These are phyloP conservation scores for Periparus ater DNA, from an alignment of 2,797 vertebrate genomes.

Conservation along the genomic window DNA sequence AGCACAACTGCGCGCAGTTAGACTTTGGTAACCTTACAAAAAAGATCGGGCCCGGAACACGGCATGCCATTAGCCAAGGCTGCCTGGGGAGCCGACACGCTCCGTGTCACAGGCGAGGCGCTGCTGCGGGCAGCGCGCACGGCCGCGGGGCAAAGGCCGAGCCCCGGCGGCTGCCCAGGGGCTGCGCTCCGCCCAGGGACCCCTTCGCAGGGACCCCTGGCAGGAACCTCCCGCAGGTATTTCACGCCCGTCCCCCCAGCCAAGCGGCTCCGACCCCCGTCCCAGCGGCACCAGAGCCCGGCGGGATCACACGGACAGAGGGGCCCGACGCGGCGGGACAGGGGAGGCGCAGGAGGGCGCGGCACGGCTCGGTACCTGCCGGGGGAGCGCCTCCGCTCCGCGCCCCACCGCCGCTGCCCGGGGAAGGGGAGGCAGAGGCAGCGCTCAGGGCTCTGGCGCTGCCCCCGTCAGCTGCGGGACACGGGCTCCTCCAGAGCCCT, in stretches of 20 bases:
- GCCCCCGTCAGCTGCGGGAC: background rate
- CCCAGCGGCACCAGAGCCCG: background rate
- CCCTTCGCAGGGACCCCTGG: too few relatives aligned
- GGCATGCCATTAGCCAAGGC: background rate
- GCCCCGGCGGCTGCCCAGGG: too few relatives aligned
- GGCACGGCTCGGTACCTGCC: slow-evolving; percentile 28
- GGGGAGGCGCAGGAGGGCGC: too few relatives aligned
- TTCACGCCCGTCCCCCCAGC: rapidly evolving
- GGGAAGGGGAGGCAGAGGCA: background rate
- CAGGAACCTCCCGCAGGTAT: background rate
- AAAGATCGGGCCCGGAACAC: rapidly evolving
- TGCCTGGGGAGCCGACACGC: background rate
- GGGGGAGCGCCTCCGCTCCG: background rate
- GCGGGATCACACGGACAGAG: background rate
- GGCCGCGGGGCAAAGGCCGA: background rate
- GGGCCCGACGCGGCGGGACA: too few relatives aligned
- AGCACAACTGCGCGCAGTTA: rapidly evolving
- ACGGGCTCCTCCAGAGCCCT: background rate
- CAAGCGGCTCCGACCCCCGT: background rate
- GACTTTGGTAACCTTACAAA: background rate
- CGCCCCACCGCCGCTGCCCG: background rate
- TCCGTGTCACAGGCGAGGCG: background rate
- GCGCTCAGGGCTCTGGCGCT: background rate
- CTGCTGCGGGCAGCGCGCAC: background rate
- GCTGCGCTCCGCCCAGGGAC: background rate